These are phyloP conservation scores for Notothenia rossii DNA, from an alignment of 2,113 vertebrate genomes.

Conservation along the genomic window DNA sequence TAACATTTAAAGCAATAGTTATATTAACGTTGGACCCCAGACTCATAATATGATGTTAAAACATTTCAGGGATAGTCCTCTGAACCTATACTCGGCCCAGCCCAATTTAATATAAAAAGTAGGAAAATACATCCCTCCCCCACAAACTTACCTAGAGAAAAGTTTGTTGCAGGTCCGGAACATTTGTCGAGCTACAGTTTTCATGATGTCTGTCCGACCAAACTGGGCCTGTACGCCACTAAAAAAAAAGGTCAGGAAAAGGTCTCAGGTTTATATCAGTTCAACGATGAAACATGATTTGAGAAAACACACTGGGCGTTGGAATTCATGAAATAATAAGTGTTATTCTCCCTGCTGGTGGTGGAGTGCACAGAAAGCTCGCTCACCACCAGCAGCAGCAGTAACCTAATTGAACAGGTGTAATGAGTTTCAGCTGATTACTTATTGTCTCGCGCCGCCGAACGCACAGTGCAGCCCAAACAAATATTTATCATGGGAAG, in stretches of 20 bases:
- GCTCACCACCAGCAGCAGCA: neutral
- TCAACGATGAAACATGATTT: neutral
- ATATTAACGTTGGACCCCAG: too few relatives aligned
- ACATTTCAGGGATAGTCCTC: too few relatives aligned
- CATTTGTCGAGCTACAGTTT: conserved; percentile 39
- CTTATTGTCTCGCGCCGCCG: neutral
- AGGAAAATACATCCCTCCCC: neutral
- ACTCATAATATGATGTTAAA: too few relatives aligned
- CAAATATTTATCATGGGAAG: too few relatives aligned
- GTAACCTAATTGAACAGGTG: conserved; percentile 27
- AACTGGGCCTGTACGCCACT: too few relatives aligned
- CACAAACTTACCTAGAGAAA: conserved; percentile 44
- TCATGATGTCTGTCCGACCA: conserved; percentile 3
- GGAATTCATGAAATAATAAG: neutral
- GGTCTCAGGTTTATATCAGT: neutral
- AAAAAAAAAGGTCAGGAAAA: neutral
- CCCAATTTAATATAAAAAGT: neutral
- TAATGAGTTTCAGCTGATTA: conserved; percentile 35
- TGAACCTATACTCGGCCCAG: too few relatives aligned
- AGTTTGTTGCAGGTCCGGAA: conserved; percentile 38
- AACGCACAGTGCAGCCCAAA: neutral
- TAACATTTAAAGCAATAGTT: neutral
- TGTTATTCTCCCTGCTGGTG: neutral
- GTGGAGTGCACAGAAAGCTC: neutral
- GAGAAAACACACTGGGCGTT: neutral